Base-by-base conservation (phyloP, 2,113 vertebrate species). In the Crotalus horridus region DNA sequence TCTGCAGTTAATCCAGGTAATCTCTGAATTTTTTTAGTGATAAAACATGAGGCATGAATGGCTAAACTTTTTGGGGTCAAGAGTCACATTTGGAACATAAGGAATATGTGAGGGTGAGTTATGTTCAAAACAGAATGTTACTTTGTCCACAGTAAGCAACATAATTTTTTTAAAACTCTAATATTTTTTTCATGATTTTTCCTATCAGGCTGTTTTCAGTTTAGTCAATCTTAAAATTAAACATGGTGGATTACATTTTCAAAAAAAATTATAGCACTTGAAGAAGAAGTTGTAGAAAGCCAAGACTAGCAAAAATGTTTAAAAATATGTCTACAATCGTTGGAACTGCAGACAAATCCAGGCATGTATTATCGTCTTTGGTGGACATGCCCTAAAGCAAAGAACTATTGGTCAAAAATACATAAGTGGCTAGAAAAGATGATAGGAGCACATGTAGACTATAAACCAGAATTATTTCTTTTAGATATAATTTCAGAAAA, bases 1-100 rank as follows among this genome's bases (percentile, higher is more conserved):
- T 93, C 98, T 99, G 85, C 99, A 99, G 15, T 97, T 99, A 90
- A 99, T 99, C 96, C 99, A 99, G 98, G 99, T 99, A 95, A 92
- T 1, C 6, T 51, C 6, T 1, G 0, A 1, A 7, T 0, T 0
- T 1, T 33, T 48, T 64, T n/a, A n/a, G 24, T 17, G 26, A 85
- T 88, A 87, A 81, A 51, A 51, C 0, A 21, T 39, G 6, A 33
- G 17, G 17, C 8, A 21, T 81, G 74, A 81, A 17, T 81, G 74
- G 39, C 7, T 39, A 81, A 81, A 43, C 6, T 20, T 81, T 81
- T 43, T 81, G 74, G 74, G 74, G 17, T 43, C 6, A 81, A 81
- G 33, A 81, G 33, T 33, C 33, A 43, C 33, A 43, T 43, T 43
- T 81, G 17, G 33, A 81, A 39, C 74, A 21, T 64, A 11, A 43